These are phyloP conservation scores for Malurus alboscapulatus DNA, from an alignment of 2,113 vertebrate species.

Conservation along the genomic window DNA sequence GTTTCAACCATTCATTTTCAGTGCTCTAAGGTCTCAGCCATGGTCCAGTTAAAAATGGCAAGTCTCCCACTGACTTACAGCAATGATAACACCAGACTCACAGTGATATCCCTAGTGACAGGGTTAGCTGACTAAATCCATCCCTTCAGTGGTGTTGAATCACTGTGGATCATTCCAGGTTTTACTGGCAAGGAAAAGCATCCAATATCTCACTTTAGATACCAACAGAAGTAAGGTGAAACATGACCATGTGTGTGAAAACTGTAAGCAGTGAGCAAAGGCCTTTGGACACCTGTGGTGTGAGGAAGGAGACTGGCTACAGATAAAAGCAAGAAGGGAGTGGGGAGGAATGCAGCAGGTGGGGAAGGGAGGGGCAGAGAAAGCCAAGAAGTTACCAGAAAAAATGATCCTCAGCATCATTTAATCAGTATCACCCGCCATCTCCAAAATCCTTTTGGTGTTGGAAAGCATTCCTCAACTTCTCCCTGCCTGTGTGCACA, in stretches of 20 bases:
- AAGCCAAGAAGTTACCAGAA: background rate
- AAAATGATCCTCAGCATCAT: background rate
- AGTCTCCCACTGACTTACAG: background rate
- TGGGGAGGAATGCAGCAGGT: background rate
- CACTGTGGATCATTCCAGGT: background rate
- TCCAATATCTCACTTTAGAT: background rate
- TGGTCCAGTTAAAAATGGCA: background rate
- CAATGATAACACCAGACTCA: background rate
- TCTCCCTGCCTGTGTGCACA: background rate
- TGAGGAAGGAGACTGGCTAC: background rate
- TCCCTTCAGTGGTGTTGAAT: background rate
- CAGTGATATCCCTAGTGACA: background rate
- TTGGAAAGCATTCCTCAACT: background rate
- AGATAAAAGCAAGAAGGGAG: slow-evolving; percentile 3
- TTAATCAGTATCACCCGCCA: background rate
- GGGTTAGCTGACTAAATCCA: background rate
- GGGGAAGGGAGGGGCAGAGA: background rate
- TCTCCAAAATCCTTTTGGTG: background rate
- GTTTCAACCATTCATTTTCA: background rate
- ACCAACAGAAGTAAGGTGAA: background rate
- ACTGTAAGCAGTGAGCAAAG: background rate
- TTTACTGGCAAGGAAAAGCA: background rate
- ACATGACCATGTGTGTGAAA: background rate
- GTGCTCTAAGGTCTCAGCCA: background rate
- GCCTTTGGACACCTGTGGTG: background rate